These are phyloP conservation scores for Polypterus bichir DNA, from an alignment of 2,113 vertebrate species.

Conservation along the genomic window DNA sequence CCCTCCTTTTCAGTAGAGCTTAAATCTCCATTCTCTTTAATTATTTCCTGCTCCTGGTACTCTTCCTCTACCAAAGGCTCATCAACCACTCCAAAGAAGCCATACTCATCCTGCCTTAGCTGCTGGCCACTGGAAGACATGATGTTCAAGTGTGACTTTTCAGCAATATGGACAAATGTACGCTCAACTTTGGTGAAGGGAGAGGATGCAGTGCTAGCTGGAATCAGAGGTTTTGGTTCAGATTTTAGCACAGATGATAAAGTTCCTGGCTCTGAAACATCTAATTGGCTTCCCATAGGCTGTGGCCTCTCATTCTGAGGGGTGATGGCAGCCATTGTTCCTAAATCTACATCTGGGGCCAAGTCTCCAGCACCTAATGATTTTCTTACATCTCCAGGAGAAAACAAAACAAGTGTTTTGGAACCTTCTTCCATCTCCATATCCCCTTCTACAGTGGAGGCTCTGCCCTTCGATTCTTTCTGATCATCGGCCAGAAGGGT, in stretches of 20 bases:
- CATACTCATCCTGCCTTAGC: conserved; percentile 45
- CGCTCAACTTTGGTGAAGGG: conserved; percentile 92
- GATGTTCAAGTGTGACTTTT: conserved; percentile 83
- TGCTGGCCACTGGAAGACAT: conserved; percentile 75
- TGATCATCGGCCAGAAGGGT: conserved; percentile 84
- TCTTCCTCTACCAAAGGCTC: conserved; percentile 37
- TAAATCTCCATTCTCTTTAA: conserved; percentile 32
- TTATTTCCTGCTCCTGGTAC: conserved; percentile 23
- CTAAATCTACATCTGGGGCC: conserved; percentile 61
- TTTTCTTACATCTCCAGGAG: conserved; percentile 84
- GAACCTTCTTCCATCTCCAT: conserved; percentile 84
- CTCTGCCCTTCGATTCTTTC: conserved; percentile 58
- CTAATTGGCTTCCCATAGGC: conserved; percentile 57
- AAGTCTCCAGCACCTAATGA: conserved; percentile 63
- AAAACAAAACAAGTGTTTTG: conserved; percentile 88
- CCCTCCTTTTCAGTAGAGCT: conserved; percentile 28
- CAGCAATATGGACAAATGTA: conserved; percentile 87
- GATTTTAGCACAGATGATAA: conserved; percentile 72
- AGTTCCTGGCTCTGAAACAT: conserved; percentile 68
- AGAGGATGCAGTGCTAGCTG: conserved; percentile 61
- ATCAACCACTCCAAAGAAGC: conserved; percentile 33
- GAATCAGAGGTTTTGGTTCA: conserved; percentile 56
- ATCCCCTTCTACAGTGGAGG: conserved; percentile 71
- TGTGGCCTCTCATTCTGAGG: conserved; percentile 60
- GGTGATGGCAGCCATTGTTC: conserved; percentile 53